Evolutionary conservation across 2,113 vertebrate genomes (phyloP).

Genomic region (Trematocara stigmaticum): DNA sequence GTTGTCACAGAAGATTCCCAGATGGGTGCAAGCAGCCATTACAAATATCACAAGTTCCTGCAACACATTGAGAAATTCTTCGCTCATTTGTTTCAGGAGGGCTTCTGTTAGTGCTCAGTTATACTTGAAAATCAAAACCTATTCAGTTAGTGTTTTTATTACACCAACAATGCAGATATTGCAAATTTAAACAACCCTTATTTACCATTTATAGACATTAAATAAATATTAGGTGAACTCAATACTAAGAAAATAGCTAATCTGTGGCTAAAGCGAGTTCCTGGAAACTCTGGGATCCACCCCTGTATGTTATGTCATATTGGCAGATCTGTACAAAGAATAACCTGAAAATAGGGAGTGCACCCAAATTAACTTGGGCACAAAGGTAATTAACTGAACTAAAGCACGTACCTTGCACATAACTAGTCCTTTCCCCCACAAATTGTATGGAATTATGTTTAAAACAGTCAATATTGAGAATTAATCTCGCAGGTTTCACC

Average conservation of each 20-base stretch:
- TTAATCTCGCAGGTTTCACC: not conserved
- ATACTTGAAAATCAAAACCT: not conserved
- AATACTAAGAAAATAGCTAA: not conserved
- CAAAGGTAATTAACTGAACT: not conserved
- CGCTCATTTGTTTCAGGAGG: not conserved
- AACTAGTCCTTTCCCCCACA: not conserved
- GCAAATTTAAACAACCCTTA: not conserved
- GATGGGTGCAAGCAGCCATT: conserved; percentile 41
- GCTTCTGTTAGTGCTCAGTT: not conserved
- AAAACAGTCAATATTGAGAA: not conserved
- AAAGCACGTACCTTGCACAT: not conserved
- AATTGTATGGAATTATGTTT: not conserved
- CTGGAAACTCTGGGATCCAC: not conserved
- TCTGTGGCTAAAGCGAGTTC: not conserved
- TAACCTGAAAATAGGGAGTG: not conserved
- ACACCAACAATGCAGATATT: not conserved
- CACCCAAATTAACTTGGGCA: not conserved
- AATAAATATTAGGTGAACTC: not conserved
- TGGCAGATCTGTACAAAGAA: not conserved
- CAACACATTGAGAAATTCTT: conserved; percentile 28
- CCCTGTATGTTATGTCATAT: not conserved
- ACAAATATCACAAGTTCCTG: conserved; percentile 57
- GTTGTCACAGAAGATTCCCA: conserved; percentile 36
- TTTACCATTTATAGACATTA: not conserved
- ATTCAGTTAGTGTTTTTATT: not conserved